Evolutionary conservation across 2,113 vertebrate genomes (phyloP), one percentile per base, ranked within the genome.

Genomic region (Crotalus horridus): DNA sequence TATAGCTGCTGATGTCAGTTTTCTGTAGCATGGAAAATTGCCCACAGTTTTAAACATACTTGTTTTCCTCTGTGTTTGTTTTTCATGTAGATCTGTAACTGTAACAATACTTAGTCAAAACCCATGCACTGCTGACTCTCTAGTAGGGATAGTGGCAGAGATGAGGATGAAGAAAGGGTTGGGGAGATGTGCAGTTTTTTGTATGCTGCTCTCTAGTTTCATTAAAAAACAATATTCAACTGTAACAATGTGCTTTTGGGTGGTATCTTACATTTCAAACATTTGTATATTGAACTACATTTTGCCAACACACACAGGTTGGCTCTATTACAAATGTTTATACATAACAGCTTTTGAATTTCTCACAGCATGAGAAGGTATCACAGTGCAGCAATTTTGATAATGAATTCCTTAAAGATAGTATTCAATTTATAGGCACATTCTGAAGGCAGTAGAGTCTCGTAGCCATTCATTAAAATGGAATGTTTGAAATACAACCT

Each of bases 171-270:
- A 93, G 91, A 85, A 91, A 94, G 90, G 93, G 85, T 59, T 94
- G 91, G 94, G 43, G 13, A 20, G 29, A 64, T 90, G 58, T 87
- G 58, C 81, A 90, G 6, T 91, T 98, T 98, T 98, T 98, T 98
- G 95, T 98, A 97, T 96, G 96, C 96, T 95, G 93, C 33, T 91
- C 24, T 91, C 93, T 96, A 96, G 96, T 97, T 98, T 98, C 94
- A 89, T 96, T 96, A 96, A 88, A 95, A 96, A 97, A 96, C 91
- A 46, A 29, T 90, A 12, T 94, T 92, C 11, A 91, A 89, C 56
- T 55, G 2, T 85, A 55, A 48, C 7, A 56, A 3, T 23, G 39
- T 91, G 55, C 8, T 51, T 86, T 46, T 58, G 61, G 23, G 33
- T 89, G 23, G 11, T 21, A 85, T 89, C 43, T 56, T 26, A 9